Conservation (phyloP, 53 echinoderm and acorn worm species). For the Hippasteria phrygiana region DNA sequence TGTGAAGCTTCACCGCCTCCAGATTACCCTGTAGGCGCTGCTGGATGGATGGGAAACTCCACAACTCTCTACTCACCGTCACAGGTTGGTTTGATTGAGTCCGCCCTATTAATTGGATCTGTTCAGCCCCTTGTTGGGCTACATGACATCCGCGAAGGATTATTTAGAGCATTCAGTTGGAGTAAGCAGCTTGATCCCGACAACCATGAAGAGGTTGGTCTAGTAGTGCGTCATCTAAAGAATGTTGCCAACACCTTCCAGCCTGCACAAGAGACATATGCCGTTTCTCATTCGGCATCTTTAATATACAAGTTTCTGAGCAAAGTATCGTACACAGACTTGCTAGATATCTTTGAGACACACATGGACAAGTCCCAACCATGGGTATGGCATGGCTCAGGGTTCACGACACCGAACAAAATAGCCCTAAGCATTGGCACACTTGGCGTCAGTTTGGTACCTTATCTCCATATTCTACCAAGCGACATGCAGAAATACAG, state of each 20-base stretch:
- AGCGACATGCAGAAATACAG: conserved; percentile 14
- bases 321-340: neutral
- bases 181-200: neutral
- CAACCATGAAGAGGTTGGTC: neutral
- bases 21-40: conserved; percentile 1
- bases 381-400: conserved; percentile 77
- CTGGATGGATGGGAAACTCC: conserved; percentile 48
- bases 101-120: conserved; percentile 24
- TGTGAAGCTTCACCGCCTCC: conserved; percentile 38
- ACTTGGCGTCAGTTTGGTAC: conserved; percentile 39
- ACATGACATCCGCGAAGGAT: neutral
- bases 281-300: neutral
- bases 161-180: conserved; percentile 22
- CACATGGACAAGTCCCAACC: neutral
- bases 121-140: conserved; percentile 30
- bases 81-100: neutral
- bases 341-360: neutral
- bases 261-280: neutral
- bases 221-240: conserved; percentile 28
- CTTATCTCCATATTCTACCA: conserved; percentile 48
- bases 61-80: conserved; percentile 31
- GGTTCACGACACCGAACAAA: conserved; percentile 61
- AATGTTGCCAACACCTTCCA: conserved; percentile 6
- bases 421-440: conserved; percentile 47
- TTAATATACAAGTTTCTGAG: conserved; percentile 28